Evolutionary conservation across 2,888 invertebrate genomes (phyloP).

Genomic region (Mechanitis messenoides): DNA sequence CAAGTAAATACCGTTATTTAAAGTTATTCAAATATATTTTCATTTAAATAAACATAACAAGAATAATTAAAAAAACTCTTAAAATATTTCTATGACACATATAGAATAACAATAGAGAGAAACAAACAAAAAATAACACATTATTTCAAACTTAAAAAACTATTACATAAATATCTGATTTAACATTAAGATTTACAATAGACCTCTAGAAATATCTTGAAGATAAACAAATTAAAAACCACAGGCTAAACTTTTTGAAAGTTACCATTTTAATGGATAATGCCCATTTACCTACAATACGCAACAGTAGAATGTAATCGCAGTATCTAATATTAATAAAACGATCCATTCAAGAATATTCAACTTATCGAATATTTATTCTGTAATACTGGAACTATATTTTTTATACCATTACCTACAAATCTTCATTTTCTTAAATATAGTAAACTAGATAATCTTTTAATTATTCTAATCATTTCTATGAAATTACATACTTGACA

Average conservation of each 20-base stretch:
- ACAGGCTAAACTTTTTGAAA: slow-evolving; percentile 55
- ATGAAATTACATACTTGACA: no score
- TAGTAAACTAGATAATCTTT: no score
- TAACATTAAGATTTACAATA: not conserved
- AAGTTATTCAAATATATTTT: slow-evolving; percentile 7
- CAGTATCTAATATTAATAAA: slow-evolving; percentile 41
- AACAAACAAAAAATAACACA: slow-evolving; percentile 6
- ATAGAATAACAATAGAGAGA: slow-evolving; percentile 8
- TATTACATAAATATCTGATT: not conserved
- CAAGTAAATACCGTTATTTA: slow-evolving; percentile 11
- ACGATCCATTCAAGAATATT: slow-evolving; percentile 3
- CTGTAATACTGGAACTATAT: not conserved
- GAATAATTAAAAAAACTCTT: slow-evolving; percentile 11
- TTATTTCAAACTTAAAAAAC: not conserved
- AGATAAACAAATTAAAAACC: slow-evolving; percentile 22
- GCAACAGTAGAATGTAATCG: slow-evolving; percentile 26
- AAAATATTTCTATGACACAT: not conserved
- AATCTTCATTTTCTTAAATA: no score
- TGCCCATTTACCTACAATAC: slow-evolving; percentile 42
- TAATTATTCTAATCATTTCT: no score
- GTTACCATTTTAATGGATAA: slow-evolving; percentile 53
- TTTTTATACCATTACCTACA: no score
- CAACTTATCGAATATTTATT: not conserved
- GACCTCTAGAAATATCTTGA: slow-evolving; percentile 8
- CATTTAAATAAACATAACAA: slow-evolving; percentile 7